Conservation (phyloP, 2,888 invertebrate species). For the Rhyacophila evoluta region DNA sequence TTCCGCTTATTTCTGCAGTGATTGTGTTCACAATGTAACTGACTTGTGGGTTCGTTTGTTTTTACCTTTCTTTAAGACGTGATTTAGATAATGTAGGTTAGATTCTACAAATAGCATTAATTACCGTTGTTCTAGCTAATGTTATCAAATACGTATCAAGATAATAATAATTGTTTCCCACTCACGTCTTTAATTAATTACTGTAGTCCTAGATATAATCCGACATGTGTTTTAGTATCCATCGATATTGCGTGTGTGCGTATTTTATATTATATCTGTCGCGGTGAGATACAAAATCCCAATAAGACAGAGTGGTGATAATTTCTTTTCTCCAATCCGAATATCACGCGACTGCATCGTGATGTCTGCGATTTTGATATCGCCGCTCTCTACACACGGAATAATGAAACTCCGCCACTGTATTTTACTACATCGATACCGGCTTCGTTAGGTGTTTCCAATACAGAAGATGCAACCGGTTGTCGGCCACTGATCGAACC, state of each 20-base stretch:
- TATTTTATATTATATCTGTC: neutral
- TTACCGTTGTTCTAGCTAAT: too few relatives aligned
- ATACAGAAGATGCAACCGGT: neutral
- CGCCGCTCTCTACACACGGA: neutral
- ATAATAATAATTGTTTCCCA: too few relatives aligned
- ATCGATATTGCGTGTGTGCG: neutral
- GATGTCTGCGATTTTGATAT: conserved; percentile 12
- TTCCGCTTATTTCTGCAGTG: too few relatives aligned
- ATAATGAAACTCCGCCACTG: neutral
- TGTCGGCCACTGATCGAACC: neutral
- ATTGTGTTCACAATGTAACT: too few relatives aligned
- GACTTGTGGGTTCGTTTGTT: too few relatives aligned
- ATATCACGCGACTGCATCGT: neutral
- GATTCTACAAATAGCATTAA: too few relatives aligned
- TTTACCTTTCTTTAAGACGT: too few relatives aligned
- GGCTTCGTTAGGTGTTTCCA: neutral
- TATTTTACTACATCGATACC: neutral
- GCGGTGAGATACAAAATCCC: neutral
- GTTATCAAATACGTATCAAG: too few relatives aligned
- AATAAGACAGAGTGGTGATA: neutral
- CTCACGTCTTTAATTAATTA: too few relatives aligned
- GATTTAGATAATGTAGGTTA: too few relatives aligned
- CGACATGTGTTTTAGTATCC: too few relatives aligned
- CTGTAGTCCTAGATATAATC: too few relatives aligned
- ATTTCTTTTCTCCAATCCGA: neutral